phyloP scores from a whole-genome alignment of 2,888 invertebrate genomes.

The Lysandra coridon region DNA sequence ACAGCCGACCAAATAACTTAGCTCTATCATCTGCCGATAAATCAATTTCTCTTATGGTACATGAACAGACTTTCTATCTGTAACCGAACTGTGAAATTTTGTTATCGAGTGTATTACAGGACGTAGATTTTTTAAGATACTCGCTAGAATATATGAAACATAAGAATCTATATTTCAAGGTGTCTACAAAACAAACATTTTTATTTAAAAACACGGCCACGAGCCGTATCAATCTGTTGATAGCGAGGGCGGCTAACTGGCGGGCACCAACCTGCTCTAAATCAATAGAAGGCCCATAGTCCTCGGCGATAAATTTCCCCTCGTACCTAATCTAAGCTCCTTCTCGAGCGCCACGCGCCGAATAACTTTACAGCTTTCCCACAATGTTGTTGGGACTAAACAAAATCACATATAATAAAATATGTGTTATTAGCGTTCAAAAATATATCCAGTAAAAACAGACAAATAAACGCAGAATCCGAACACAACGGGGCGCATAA shows the following conservation, averaged over 20 bases:
- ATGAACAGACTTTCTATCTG: not conserved
- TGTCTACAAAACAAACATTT: not conserved
- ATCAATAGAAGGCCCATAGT: conserved; percentile 6
- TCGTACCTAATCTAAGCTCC: conserved; percentile 19
- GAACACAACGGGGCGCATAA: not conserved
- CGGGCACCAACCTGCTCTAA: conserved; percentile 21
- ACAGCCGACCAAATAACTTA: too few species aligned
- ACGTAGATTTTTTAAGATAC: too few species aligned
- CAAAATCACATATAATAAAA: not conserved
- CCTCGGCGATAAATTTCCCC: conserved; percentile 11
- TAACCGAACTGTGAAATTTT: not conserved
- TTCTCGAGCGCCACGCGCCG: not conserved
- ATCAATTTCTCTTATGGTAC: too few species aligned
- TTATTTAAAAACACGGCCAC: not conserved
- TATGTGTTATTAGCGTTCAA: not conserved
- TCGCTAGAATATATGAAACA: too few species aligned
- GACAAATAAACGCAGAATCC: not conserved
- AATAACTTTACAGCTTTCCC: conserved; percentile 10
- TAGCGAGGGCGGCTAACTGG: conserved; percentile 22
- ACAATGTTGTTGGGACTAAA: not conserved
- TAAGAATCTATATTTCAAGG: too few species aligned
- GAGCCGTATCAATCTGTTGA: conserved; percentile 3
- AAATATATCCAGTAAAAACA: not conserved
- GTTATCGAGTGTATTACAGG: not conserved
- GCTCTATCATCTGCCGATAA: too few species aligned